Base-by-base conservation (phyloP, 2,888 invertebrate genomes). In the Dyspetes luteomarginatus region DNA sequence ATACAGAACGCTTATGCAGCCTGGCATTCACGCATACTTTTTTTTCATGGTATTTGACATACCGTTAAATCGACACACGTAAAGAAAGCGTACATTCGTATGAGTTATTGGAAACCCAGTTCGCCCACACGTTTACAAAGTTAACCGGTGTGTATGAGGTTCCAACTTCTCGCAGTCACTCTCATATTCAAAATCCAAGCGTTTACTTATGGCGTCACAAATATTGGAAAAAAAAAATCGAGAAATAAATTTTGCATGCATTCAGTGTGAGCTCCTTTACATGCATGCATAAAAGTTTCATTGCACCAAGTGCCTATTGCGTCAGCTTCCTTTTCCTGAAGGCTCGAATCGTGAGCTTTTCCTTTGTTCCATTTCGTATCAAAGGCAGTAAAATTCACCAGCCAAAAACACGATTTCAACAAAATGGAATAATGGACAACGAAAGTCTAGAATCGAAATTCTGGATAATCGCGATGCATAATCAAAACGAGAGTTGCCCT, bases 51-150 rank as follows among this genome's bases (percentile, higher is more conserved):
- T 68, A 74, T 48, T 78, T 56, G 52, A 52, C 62, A 64, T 58
- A 78, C 68, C 78, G 78, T 78, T 78, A 74, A 78, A 78, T 68
- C 73, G 36, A 64, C 76, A 74, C 73, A 50, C 9, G 30, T 41
- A 41, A 69, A 64, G 62, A 74, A 68, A 72, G 50, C 36, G 17
- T 41, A 26, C 24, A 17, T 9, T 5, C 43, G 41, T 52, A 50
- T 28, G 30, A 64, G 67, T 52, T 56, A 74, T 74, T 55, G 73
- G 48, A 62, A 68, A 78, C 64, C 78, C 78, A 68, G 74, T 78
- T 45, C 78, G 78, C 78, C 78, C 78, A 78, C 78, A 50, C 72
- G 74, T 48, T 36, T 15, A 48, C 68, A 36, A 68, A 68, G 62
- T 43, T 24, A 52, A 67, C 56, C 58, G 45, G 45, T 45, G 41